Conservation (phyloP, 2,113 vertebrate genomes). For the Crotalus helleri region DNA sequence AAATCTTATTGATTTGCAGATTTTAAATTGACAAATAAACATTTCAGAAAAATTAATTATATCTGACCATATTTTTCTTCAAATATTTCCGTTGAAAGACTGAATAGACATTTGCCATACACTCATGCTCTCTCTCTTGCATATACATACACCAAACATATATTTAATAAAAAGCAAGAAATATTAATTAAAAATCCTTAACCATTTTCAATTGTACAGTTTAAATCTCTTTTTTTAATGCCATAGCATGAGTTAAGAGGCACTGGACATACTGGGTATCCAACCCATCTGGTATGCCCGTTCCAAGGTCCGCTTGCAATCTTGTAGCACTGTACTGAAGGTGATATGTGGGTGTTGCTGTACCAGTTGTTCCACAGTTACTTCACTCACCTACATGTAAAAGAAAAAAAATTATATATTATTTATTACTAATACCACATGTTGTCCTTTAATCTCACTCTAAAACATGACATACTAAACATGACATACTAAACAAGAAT, state of each 20-base stretch:
- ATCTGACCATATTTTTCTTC: constrained; percentile 11
- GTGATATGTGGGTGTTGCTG: constrained; percentile 96
- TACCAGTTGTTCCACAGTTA: constrained; percentile 93
- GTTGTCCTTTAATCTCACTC: neutral
- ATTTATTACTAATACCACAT: neutral
- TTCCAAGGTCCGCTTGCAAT: constrained; percentile 98
- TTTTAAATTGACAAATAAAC: constrained; percentile 37
- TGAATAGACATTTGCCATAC: constrained; percentile 29
- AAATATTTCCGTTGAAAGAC: constrained; percentile 15
- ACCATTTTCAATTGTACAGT: constrained; percentile 35
- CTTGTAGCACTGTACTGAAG: constrained; percentile 98
- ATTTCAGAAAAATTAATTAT: constrained; percentile 33
- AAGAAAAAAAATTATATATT: constrained; percentile 39
- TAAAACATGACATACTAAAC: neutral
- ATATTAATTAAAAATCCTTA: constrained; percentile 35
- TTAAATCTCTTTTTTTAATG: constrained; percentile 38
- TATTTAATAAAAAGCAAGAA: constrained; percentile 34
- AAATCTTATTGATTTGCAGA: constrained; percentile 18
- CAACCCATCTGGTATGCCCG: constrained; percentile 99
- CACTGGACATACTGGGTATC: constrained; percentile 89
- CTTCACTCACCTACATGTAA: constrained; percentile 87
- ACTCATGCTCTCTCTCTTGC: constrained; percentile 5
- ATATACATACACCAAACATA: constrained; percentile 16
- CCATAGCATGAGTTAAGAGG: constrained; percentile 74
- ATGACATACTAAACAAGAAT: neutral